phyloP scores from a whole-genome alignment of 2,888 invertebrate species.

The Asteroscopus sphinx region DNA sequence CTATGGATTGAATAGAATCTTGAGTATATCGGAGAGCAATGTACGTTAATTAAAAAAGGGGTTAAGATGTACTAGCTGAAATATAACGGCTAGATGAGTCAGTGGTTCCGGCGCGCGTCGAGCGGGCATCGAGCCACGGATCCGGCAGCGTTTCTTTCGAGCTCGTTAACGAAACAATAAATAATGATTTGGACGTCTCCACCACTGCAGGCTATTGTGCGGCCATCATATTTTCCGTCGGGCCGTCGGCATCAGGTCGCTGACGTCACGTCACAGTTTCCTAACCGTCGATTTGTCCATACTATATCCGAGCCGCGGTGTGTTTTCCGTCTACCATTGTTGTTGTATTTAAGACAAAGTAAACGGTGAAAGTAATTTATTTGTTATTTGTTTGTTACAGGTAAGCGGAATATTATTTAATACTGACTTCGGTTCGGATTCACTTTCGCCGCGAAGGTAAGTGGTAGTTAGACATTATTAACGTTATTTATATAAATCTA shows the following conservation, averaged over 20 bases:
- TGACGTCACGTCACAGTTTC: constrained; percentile 69
- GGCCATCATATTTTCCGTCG: constrained; percentile 77
- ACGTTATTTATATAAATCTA: constrained; percentile 19
- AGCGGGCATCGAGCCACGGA: constrained; percentile 67
- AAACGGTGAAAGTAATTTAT: constrained; percentile 16
- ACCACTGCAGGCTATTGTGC: constrained; percentile 78
- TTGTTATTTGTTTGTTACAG: constrained; percentile 55
- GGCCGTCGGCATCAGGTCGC: constrained; percentile 64
- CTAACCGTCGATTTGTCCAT: constrained; percentile 66
- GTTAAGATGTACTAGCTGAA: constrained; percentile 63
- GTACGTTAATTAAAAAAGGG: constrained; percentile 50
- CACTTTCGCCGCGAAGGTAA: constrained; percentile 32
- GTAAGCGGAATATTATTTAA: constrained; percentile 42
- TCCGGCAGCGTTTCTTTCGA: constrained; percentile 75
- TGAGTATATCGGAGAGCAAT: constrained; percentile 9
- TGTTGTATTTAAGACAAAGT: constrained; percentile 35
- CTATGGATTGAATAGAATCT: constrained; percentile 16
- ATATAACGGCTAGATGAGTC: constrained; percentile 68
- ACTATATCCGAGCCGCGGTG: constrained; percentile 63
- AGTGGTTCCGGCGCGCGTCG: constrained; percentile 59
- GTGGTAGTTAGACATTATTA: constrained; percentile 28
- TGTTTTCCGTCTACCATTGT: constrained; percentile 41
- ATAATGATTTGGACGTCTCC: constrained; percentile 84
- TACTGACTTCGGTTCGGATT: constrained; percentile 1
- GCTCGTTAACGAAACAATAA: constrained; percentile 88